Conservation (phyloP, 2,888 invertebrate species). For the Epicampocera succincta region DNA sequence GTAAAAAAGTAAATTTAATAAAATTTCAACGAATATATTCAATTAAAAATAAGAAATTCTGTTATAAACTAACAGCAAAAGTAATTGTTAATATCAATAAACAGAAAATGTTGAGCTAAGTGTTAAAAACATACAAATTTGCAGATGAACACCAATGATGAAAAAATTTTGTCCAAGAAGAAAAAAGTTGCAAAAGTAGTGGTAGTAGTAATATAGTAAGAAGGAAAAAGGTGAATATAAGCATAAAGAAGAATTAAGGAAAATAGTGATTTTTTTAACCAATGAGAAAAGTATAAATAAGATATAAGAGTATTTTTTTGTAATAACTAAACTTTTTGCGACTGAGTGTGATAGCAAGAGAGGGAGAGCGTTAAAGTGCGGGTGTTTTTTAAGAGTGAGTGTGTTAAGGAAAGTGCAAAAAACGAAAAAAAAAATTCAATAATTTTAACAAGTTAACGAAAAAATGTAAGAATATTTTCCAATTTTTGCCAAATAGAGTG, state of each 20-base stretch:
- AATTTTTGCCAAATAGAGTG: constrained; percentile 3
- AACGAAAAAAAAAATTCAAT: constrained; percentile 66
- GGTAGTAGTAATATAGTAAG: constrained; percentile 71
- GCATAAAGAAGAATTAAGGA: constrained; percentile 55
- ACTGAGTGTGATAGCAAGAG: constrained; percentile 1
- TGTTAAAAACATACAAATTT: constrained; percentile 56
- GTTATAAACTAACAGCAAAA: constrained; percentile 49
- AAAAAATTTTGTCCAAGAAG: constrained; percentile 66
- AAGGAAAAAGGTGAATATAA: constrained; percentile 69
- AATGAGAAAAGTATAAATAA: constrained; percentile 50
- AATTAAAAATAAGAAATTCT: constrained; percentile 64
- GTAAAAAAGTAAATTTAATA: constrained; percentile 74
- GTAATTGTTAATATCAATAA: constrained; percentile 49
- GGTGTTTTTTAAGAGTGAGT: constrained; percentile 52
- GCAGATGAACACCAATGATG: constrained; percentile 62
- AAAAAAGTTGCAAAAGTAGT: constrained; percentile 70
- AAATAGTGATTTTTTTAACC: constrained; percentile 61
- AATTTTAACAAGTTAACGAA: constrained; percentile 38
- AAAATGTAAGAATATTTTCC: constrained; percentile 23
- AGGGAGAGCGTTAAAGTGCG: constrained; percentile 60
- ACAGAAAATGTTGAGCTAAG: constrained; percentile 54
- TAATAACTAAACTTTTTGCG: constrained; percentile 9
- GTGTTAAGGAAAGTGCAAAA: constrained; percentile 65
- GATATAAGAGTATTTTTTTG: constrained; percentile 32
- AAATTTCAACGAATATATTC: constrained; percentile 67